Evolutionary conservation across 1,140 invertebrate species (phyloP), one percentile per base, ranked within the genome.

Genomic region (Tetragnatha versicolor): DNA sequence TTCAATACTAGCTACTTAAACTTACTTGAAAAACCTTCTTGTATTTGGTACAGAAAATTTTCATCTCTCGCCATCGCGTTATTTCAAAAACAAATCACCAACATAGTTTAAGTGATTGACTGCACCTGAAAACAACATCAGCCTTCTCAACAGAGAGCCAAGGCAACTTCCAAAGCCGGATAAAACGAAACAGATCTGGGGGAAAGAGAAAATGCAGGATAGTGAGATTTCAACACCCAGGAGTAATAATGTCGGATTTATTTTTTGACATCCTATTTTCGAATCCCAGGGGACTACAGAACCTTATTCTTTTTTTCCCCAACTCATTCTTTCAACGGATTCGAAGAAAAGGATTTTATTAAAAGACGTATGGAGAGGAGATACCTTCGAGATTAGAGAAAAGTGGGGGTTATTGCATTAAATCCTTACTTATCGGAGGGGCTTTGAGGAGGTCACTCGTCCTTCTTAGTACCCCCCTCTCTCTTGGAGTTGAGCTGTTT

Each of bases 261-360:
- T 77, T 65, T 77, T 77, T 77, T 77, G 73, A 77, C 73, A 77
- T 66, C 73, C 73, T 77, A 77, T 77, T 77, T 77, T 66, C 73
- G 37, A 77, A 66, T 77, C 73, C 61, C 27, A 12, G 20, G 12
- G 60, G 61, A 77, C 31, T 65, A 53, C 22, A 55, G 33, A 37
- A 55, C 7, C 39, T 66, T 65, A 25, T 42, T 35, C 66, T 35
- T 37, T 55, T 66, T 58, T 39, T 58, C 42, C 39, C 37, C 25
- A 39, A 29, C 27, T 10, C 29, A 70, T 70, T 55, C 47, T 53
- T 37, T 39, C 39, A 53, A 17, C 29, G 20, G 17, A 61, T 25
- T 72, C 35, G 49, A 73, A 77, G 60, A 53, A 77, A 53, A 49
- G 60, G 73, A 65, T 77, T 77, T 77, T 47, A 20, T 66, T 60